Evolutionary conservation across 2,888 invertebrate species (phyloP).

Genomic region (Chymomyza caudatula): DNA sequence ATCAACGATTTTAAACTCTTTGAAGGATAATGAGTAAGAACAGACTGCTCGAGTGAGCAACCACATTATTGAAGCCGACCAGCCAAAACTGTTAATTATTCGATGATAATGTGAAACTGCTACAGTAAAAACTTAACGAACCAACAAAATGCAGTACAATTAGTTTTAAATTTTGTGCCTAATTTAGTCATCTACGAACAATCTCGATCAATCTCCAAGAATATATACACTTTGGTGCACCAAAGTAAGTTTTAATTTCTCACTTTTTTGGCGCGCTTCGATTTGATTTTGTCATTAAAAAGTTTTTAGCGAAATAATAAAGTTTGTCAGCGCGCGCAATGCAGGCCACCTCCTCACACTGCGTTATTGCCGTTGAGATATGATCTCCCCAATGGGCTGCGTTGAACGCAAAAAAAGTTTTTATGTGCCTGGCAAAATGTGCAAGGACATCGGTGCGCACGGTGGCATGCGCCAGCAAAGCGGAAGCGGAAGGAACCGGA

Average conservation of each 20-base stretch:
- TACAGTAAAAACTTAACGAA: too few species aligned
- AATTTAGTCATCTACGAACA: background rate
- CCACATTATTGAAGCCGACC: too few species aligned
- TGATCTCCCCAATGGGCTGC: background rate
- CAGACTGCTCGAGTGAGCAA: too few species aligned
- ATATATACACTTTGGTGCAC: background rate
- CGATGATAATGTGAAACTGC: too few species aligned
- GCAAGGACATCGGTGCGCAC: background rate
- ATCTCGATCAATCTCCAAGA: background rate
- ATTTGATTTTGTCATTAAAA: constrained; percentile 60
- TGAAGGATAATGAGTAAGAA: too few species aligned
- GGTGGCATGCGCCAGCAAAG: background rate
- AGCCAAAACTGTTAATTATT: too few species aligned
- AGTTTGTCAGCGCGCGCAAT: constrained; percentile 38
- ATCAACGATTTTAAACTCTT: too few species aligned
- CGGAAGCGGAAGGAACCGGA: constrained; percentile 1
- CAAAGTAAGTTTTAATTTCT: background rate
- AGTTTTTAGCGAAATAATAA: constrained; percentile 53
- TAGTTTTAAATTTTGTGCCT: background rate
- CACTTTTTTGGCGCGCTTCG: constrained; percentile 6
- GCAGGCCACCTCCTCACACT: background rate
- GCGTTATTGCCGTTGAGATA: background rate
- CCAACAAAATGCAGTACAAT: too few species aligned
- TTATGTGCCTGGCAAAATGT: background rate
- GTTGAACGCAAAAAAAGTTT: background rate